Conservation (phyloP, 2,113 vertebrate genomes). For the Charina bottae region DNA sequence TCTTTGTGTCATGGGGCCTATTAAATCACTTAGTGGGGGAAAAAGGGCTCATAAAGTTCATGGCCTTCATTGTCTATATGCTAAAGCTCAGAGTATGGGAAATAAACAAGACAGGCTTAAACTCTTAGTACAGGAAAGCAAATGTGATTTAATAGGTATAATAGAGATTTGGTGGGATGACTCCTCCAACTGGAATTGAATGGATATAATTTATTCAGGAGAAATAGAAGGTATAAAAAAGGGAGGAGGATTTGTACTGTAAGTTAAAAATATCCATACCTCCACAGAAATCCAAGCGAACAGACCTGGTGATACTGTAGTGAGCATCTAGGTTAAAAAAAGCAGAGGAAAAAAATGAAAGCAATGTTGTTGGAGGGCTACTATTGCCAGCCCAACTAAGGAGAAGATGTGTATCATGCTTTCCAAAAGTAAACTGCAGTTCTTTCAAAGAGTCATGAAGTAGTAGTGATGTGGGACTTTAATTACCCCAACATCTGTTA, state of each 20-base stretch:
- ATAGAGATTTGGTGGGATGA: not conserved
- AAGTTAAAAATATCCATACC: not conserved
- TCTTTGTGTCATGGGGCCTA: not conserved
- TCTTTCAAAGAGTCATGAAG: not conserved
- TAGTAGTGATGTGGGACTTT: not conserved
- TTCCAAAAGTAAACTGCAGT: not conserved
- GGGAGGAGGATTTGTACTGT: not conserved
- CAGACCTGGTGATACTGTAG: not conserved
- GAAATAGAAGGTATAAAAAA: not conserved
- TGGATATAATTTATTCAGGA: not conserved
- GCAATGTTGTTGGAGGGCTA: not conserved
- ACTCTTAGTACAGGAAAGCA: not conserved
- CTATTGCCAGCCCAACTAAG: not conserved
- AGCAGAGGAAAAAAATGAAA: not conserved
- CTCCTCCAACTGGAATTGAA: not conserved
- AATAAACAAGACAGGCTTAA: not conserved
- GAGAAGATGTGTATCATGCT: not conserved
- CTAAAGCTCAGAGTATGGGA: not conserved
- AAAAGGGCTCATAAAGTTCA: not conserved
- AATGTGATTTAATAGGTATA: constrained; percentile 3
- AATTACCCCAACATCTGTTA: constrained; percentile 1
- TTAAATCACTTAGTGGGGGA: not conserved
- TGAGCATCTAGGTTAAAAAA: not conserved
- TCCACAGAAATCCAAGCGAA: not conserved
- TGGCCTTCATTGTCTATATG: not conserved